phyloP scores from a whole-genome alignment of 2,888 invertebrate species.

The Philereme transversata region DNA sequence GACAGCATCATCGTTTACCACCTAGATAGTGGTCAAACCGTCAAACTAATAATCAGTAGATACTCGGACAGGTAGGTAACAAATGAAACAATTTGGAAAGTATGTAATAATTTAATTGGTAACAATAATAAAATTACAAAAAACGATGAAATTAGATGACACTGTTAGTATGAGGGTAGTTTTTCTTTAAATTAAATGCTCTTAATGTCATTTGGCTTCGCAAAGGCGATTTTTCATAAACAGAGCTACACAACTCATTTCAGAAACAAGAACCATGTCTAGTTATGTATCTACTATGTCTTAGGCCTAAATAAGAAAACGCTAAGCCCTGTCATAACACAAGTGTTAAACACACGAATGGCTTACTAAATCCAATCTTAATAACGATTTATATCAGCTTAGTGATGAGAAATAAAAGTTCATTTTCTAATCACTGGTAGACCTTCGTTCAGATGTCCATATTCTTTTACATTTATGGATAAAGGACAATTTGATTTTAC shows the following conservation, averaged over 20 bases:
- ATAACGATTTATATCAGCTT: no score
- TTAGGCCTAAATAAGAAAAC: no score
- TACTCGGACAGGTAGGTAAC: no score
- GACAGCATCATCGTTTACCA: no score
- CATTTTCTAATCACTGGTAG: constrained; percentile 3
- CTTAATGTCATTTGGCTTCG: background rate
- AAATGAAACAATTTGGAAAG: constrained; percentile 38
- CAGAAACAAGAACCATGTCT: background rate
- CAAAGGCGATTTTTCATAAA: constrained; percentile 1
- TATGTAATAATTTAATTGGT: constrained; percentile 52
- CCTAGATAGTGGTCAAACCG: no score
- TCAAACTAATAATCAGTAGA: no score
- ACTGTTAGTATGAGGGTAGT: constrained; percentile 46
- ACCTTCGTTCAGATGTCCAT: constrained; percentile 1
- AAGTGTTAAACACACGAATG: no score
- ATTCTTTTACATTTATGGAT: background rate
- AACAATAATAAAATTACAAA: constrained; percentile 54
- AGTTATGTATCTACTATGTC: background rate
- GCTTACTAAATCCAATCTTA: no score
- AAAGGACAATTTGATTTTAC: background rate
- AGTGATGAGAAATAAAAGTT: background rate
- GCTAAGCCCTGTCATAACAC: no score
- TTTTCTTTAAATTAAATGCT: constrained; percentile 15
- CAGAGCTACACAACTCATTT: background rate
- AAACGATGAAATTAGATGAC: constrained; percentile 53